A percentile compares a stretch with the other conserved stretches of the same genome.
Evolutionary conservation across 1,140 invertebrate species (phyloP).

Genomic region (Hyposmocoma kahamanoa): DNA sequence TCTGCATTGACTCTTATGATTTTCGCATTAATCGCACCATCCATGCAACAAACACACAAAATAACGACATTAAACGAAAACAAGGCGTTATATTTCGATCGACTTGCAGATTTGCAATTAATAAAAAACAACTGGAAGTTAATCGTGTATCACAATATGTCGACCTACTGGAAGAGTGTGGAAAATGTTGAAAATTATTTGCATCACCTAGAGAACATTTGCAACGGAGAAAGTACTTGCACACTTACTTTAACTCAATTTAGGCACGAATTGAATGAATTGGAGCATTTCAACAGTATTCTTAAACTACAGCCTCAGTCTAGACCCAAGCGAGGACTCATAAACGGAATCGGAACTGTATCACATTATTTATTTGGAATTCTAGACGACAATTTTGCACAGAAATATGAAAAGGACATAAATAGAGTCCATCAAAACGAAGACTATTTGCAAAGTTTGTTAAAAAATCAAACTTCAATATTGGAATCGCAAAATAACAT

Average conservation of each 20-base stretch:
- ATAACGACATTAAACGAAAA: background rate
- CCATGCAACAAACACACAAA: background rate
- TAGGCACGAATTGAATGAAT: slow-evolving; percentile 14
- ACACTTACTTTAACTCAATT: slow-evolving; percentile 10
- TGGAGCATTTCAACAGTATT: slow-evolving; percentile 16
- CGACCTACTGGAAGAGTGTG: slow-evolving; percentile 13
- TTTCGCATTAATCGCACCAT: background rate
- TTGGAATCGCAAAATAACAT: slow-evolving; percentile 20
- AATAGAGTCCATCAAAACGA: slow-evolving; percentile 14
- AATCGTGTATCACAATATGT: slow-evolving; percentile 20
- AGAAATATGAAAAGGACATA: slow-evolving; percentile 18
- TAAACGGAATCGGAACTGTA: slow-evolving; percentile 19
- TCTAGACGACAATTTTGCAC: slow-evolving; percentile 18
- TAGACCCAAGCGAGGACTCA: slow-evolving; percentile 15
- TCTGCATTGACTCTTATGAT: no score
- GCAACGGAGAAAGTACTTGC: background rate
- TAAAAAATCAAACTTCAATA: slow-evolving; percentile 19
- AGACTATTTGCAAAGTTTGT: slow-evolving; percentile 14
- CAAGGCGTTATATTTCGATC: slow-evolving; percentile 11
- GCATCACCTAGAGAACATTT: background rate
- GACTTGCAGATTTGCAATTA: slow-evolving; percentile 15
- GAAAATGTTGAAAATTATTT: slow-evolving; percentile 5
- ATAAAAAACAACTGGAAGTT: slow-evolving; percentile 25
- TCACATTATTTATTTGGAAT: slow-evolving; percentile 19
- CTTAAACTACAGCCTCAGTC: slow-evolving; percentile 2